These are phyloP conservation scores for Eupelmus urozonus DNA, from an alignment of 2,888 invertebrate species.

Conservation along the genomic window DNA sequence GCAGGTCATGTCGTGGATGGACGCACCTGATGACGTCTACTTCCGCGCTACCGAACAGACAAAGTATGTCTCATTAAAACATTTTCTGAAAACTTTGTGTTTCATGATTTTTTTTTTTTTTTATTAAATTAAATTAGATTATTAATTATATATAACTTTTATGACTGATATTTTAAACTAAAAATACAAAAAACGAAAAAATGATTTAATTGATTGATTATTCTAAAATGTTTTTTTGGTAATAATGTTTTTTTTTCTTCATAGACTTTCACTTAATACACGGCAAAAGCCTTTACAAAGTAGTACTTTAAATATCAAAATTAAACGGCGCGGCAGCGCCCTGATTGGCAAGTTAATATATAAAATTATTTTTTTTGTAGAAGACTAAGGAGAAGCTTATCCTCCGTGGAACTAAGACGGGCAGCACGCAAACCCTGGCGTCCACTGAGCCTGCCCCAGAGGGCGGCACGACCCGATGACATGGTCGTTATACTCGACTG, in stretches of 20 bases:
- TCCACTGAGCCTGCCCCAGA: constrained; percentile 76
- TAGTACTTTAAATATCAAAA: too few relatives aligned
- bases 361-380: constrained; percentile 78
- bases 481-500: constrained; percentile 78
- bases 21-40: constrained; percentile 98
- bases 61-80: constrained; percentile 84
- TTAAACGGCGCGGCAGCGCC: too few relatives aligned
- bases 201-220: too few relatives aligned
- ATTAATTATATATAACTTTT: too few relatives aligned
- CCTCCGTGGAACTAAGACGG: constrained; percentile 87
- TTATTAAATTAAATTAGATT: constrained; percentile 1
- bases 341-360: background rate
- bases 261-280: too few relatives aligned
- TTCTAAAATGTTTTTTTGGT: too few relatives aligned
- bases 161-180: too few relatives aligned
- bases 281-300: too few relatives aligned
- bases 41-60: constrained; percentile 94
- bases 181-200: too few relatives aligned
- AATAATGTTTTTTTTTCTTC: too few relatives aligned
- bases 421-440: constrained; percentile 93
- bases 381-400: constrained; percentile 89
- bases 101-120: background rate
- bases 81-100: too few relatives aligned
- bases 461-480: constrained; percentile 72
- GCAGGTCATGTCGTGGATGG: constrained; percentile 98